Evolutionary conservation across 2,113 vertebrate genomes (phyloP), one percentile per base, ranked within the genome.

Genomic region (Trogon surrucura): DNA sequence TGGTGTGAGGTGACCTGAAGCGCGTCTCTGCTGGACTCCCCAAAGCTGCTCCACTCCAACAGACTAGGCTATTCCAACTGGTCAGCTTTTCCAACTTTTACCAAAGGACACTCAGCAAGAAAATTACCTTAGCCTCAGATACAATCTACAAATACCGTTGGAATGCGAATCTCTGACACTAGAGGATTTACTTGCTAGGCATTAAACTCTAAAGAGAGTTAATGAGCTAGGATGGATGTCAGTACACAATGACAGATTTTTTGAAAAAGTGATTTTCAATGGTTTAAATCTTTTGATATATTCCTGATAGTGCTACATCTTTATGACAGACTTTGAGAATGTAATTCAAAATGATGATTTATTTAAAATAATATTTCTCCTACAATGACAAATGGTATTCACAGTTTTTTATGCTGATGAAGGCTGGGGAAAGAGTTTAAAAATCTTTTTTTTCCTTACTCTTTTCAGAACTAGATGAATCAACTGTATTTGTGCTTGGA

Each of bases 401-500:
- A 62, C 51, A 50, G 22, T 4, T 50, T 47, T 75, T 60, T 67
- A 16, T 88, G 70, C 19, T 91, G 18, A 86, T 66, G 19, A 86
- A 84, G 21, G 2, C 36, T 62, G 88, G 32, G 20, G 22, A 85
- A 85, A 58, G 27, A 48, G 9, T 61, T 88, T 60, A 23, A 74
- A 84, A 64, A 56, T 73, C 1, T 61, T 81, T 80, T 88, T 88
- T 57, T 92, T 92, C 54, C 56, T 61, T 73, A 29, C 34, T 93
- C 13, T 86, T 95, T 94, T 79, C 95, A 99, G 99, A 99, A 96
- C 96, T 99, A 96, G 99, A 99, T 92, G 99, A 99, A 96, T 99
- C 99, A 16, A 98, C 99, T 6, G 99, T 99, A 74, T 99, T 99
- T 98, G 99, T 99, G 95, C 98, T 99, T 96, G 99, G 99, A 98